Percentiles rank a stretch among this genome's conserved stretches.
Conservation (phyloP, 2,888 invertebrate genomes). For the Hypena proboscidalis region DNA sequence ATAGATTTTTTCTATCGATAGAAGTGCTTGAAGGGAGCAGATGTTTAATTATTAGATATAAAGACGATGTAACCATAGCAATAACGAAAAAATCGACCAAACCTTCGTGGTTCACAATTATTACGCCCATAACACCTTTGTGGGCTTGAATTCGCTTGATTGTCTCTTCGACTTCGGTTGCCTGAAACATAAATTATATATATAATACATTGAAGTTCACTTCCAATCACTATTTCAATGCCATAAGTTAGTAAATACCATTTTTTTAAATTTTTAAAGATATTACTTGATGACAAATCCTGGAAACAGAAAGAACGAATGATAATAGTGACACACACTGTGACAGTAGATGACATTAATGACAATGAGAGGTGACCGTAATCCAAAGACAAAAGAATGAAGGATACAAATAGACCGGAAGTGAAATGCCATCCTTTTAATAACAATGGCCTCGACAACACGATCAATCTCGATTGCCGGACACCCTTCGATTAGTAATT, state of each 20-base stretch:
- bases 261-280: slow-evolving; percentile 16
- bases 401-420: too few relatives aligned
- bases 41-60: slow-evolving; percentile 12
- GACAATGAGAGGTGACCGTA: too few relatives aligned
- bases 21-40: not conserved
- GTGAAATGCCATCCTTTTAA: too few relatives aligned
- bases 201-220: slow-evolving; percentile 3
- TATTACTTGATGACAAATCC: slow-evolving; percentile 34
- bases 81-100: slow-evolving; percentile 68
- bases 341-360: slow-evolving; percentile 1
- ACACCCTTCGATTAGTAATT: too few relatives aligned
- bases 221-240: not conserved
- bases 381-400: too few relatives aligned
- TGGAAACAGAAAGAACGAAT: too few relatives aligned
- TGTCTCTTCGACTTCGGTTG: slow-evolving; percentile 98
- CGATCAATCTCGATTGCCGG: too few relatives aligned
- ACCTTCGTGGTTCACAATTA: slow-evolving; percentile 99
- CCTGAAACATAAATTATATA: slow-evolving; percentile 67
- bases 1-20: slow-evolving; percentile 14
- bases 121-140: slow-evolving; percentile 98
- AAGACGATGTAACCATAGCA: slow-evolving; percentile 47
- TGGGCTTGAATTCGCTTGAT: slow-evolving; percentile 98
- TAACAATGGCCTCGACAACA: too few relatives aligned
- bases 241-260: slow-evolving; percentile 28
- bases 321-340: too few relatives aligned